Conservation (phyloP, 2,797 vertebrate genomes). For the Sebastes cheni region DNA sequence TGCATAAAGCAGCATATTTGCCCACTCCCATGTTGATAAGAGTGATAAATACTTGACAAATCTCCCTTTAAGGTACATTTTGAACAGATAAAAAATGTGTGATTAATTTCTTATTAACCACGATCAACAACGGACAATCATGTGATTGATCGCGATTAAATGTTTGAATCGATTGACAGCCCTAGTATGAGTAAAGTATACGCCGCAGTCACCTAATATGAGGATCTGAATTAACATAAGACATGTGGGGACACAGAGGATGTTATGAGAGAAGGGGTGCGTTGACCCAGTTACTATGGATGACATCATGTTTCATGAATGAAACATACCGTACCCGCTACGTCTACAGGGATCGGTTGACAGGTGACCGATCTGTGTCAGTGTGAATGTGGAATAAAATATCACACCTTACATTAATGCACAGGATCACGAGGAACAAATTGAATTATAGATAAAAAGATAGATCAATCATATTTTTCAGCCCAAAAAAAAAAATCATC, state of each 20-base stretch:
- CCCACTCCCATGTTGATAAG: no score
- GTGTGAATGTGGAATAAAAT: background rate
- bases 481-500: background rate
- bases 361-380: background rate
- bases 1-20: no score
- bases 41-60: no score
- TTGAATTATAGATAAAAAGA: background rate
- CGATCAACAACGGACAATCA: no score
- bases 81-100: no score
- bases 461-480: background rate
- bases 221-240: background rate
- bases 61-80: no score
- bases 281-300: background rate
- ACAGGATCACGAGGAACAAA: background rate
- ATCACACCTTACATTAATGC: background rate
- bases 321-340: background rate
- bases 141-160: no score
- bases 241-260: background rate
- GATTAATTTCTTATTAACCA: no score
- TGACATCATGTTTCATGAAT: background rate
- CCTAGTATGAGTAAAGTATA: background rate
- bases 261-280: background rate
- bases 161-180: no score
- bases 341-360: background rate
- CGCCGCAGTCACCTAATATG: no score